Evolutionary conservation across 2,888 invertebrate species (phyloP), one percentile per base, ranked within the genome.

Genomic region (Aphodius sticticus): DNA sequence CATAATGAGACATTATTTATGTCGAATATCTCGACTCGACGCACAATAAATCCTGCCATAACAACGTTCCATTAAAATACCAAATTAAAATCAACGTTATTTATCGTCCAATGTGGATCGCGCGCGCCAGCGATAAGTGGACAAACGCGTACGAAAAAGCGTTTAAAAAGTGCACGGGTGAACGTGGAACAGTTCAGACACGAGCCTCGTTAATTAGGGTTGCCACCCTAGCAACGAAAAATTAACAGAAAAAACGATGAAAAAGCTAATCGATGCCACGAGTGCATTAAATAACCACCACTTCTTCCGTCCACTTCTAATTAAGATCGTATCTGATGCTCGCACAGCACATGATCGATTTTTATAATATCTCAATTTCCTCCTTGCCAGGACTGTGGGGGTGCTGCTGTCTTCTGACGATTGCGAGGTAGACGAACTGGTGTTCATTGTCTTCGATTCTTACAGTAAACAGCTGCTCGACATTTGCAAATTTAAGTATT

Each of bases 291-390:
- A 53, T 53, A 53, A 53, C 53, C 7, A 53, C 74, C 74, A 74
- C 74, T 26, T 26, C 26, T 26, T 26, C 26, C 2, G 3, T 26
- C 74, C 74, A 7, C 9, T 37, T 74, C 74, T 35, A 74, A 74
- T 74, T 74, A 36, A 74, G 74, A 74, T 74, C 74, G 74, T 74
- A 74, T 74, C 74, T 35, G n/a, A n/a, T 12, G 35, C 74, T 14
- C 74, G 74, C 74, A 36, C 35, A 37, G 36, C 74, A 74, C 74
- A 74, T 74, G 74, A 74, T 74, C 74, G 74, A 74, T 74, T 74
- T 74, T 74, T 74, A 74, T 74, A 74, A 74, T 74, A 37, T 74
- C 74, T 74, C 74, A 74, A 74, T 74, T 74, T 74, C 74, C 74
- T 74, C 74, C 53, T 53, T 53, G 9, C 9, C 12, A 53, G 12